phyloP scores from a whole-genome alignment of 2,888 invertebrate species.

The Hymenopus coronatus region DNA sequence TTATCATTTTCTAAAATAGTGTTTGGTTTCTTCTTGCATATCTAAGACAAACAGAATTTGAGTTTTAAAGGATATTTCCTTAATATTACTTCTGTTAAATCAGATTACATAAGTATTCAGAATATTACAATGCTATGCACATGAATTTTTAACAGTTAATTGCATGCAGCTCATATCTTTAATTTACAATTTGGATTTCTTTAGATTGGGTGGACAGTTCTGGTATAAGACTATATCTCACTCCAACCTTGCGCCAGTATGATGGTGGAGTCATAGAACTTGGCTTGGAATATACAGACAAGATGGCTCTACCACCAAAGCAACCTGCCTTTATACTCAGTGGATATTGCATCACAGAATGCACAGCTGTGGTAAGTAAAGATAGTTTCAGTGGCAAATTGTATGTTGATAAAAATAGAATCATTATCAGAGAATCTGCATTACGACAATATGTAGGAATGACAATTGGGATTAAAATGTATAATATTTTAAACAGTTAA shows the following conservation, averaged over 20 bases:
- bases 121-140: too few relatives aligned
- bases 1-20: too few relatives aligned
- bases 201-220: conserved; percentile 84
- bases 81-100: too few relatives aligned
- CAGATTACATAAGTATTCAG: too few relatives aligned
- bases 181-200: background rate
- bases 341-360: conserved; percentile 90
- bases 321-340: conserved; percentile 70
- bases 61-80: too few relatives aligned
- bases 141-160: too few relatives aligned
- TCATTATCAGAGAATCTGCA: background rate
- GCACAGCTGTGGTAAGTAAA: conserved; percentile 76
- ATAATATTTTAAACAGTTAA: too few relatives aligned
- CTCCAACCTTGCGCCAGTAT: conserved; percentile 68
- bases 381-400: background rate
- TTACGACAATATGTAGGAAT: background rate
- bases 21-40: too few relatives aligned
- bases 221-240: conserved; percentile 79
- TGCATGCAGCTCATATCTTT: background rate
- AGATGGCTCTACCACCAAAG: conserved; percentile 94
- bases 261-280: conserved; percentile 97
- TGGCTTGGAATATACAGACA: conserved; percentile 95
- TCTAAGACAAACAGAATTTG: too few relatives aligned
- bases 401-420: background rate
- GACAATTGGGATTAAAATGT: background rate